Percentiles rank a stretch among this genome's conserved stretches.
Evolutionary conservation across 2,113 vertebrate genomes (phyloP).

Genomic region (Bos indicus): DNA sequence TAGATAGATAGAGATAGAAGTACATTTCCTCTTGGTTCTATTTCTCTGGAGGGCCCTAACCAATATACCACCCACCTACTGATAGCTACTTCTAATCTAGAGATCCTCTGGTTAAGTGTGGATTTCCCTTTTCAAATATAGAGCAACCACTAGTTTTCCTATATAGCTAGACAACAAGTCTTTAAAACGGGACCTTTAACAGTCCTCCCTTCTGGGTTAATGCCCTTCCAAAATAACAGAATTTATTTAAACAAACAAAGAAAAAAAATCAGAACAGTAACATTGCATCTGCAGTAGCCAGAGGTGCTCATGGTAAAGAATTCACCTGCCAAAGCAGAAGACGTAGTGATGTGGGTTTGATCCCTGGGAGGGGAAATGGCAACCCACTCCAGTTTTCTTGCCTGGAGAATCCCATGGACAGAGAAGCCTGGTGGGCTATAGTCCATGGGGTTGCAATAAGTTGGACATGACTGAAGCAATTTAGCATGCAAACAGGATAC

Average conservation of each 20-base stretch:
- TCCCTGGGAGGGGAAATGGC: neutral
- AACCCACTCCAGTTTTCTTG: neutral
- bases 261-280: neutral
- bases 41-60: neutral
- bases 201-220: neutral
- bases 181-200: neutral
- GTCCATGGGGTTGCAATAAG: neutral
- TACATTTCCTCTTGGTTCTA: neutral
- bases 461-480: neutral
- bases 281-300: neutral
- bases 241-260: neutral
- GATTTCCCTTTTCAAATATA: neutral
- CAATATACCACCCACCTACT: neutral
- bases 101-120: neutral
- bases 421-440: neutral
- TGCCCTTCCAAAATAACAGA: neutral
- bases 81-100: neutral
- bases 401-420: neutral
- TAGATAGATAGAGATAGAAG: neutral
- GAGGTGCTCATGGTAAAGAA: neutral
- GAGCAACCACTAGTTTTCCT: neutral
- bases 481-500: neutral
- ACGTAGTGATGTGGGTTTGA: accelerated
- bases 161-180: neutral
- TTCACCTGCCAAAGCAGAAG: neutral